Base-by-base conservation (phyloP, 2,888 invertebrate genomes). In the Eupithecia centaureata region DNA sequence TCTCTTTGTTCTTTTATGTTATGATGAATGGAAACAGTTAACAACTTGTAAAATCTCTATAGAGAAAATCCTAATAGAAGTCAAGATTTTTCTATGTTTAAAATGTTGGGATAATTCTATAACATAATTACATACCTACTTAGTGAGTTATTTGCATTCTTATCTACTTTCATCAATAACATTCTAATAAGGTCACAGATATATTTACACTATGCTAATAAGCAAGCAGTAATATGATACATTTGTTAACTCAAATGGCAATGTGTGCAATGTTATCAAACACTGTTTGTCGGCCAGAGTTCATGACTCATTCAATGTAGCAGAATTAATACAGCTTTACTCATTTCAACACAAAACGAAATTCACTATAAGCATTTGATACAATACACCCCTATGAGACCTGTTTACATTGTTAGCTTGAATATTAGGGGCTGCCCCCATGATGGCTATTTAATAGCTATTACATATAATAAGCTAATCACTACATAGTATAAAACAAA, bases 261-360 rank as follows among this genome's bases (percentile, higher is more conserved):
- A 70, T 70, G 70, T 73, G 66, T 59, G 68, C 63, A 72, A 30
- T 61, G 35, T 75, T 73, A 74, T 74, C 74, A 65, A 69, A 61
- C 56, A 63, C 67, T 68, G 52, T 65, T 68, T 68, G 67, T 64
- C 69, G 62, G 67, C 67, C 69, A 71, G 66, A 69, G 66, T 73
- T 67, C 61, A 66, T 76, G 70, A 74, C 63, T 68, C 71, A 71
- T 57, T 52, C 60, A 69, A 30, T 22, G 22, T 13, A 57, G 32
- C 30, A 5, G 18, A 57, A 57, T 28, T 28, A 56, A 15, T 56
- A 56, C 18, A 30, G 2, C 30, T 56, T 54, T n/a, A 27, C 27
- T n/a, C 10, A 56, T 28, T 28, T 56, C 15, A 28, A 56, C n/a
- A 28, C 8, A 30, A 27, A 27, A 27, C 13, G 12, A 15, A 52